Evolutionary conservation across 64 coral and sea anemone species (phyloP).

Genomic region (Porites lutea): DNA sequence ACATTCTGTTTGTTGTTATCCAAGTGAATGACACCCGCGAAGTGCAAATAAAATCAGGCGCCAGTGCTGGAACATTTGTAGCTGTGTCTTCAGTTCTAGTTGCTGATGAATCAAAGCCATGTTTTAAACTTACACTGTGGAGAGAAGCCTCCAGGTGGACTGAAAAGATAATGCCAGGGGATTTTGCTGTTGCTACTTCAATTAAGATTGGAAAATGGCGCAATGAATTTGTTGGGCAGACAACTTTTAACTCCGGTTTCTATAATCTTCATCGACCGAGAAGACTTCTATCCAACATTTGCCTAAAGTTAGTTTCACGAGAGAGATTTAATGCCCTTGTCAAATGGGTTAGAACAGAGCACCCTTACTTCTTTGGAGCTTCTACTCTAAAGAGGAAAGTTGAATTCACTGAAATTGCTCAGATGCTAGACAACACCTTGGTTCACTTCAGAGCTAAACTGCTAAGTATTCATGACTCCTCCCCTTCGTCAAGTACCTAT

Average conservation of each 20-base stretch:
- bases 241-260: conserved; percentile 55
- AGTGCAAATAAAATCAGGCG: conserved; percentile 80
- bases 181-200: conserved; percentile 74
- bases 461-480: conserved; percentile 22
- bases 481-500: conserved; percentile 28
- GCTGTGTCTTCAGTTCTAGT: conserved; percentile 80
- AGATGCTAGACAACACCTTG: conserved; percentile 59
- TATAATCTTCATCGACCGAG: conserved; percentile 88
- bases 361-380: conserved; percentile 60
- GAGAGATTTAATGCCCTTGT: conserved; percentile 58
- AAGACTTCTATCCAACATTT: conserved; percentile 62
- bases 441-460: conserved; percentile 76
- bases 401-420: conserved; percentile 36
- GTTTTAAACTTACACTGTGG: conserved; percentile 92
- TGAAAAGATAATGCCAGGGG: conserved; percentile 65
- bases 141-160: conserved; percentile 80
- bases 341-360: conserved; percentile 40
- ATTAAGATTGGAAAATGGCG: conserved; percentile 86
- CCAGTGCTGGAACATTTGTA: conserved; percentile 72
- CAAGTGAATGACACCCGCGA: conserved; percentile 92
- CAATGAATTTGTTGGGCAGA: conserved; percentile 89
- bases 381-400: neutral
- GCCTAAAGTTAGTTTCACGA: conserved; percentile 72
- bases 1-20: conserved; percentile 81
- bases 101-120: conserved; percentile 81